Evolutionary conservation across 2,113 vertebrate genomes (phyloP), one percentile per base, ranked within the genome.

Genomic region (Silurus glanis): DNA sequence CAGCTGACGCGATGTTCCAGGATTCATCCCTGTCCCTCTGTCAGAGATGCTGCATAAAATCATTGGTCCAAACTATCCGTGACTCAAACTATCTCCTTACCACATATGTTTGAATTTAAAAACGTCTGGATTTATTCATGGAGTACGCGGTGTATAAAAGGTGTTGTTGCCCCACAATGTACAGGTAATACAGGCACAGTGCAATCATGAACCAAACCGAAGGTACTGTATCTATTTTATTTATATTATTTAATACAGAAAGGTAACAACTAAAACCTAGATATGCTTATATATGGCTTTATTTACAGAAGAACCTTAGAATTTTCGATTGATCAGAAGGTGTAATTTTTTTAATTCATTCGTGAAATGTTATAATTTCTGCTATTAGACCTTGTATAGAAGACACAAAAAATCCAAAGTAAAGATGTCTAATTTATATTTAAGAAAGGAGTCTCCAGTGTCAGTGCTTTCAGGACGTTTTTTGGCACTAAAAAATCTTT

Each of bases 31-130:
- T 53, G 17, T 82, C 64, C 74, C 69, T 55, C 17, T 62, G 67
- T 45, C 62, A 25, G 81, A 87, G 74, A 88, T 25, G 55, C 87
- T 91, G 87, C 82, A 89, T 91, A 90, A 86, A 88, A 80, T 59
- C 87, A 85, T 55, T 45, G 53, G 28, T 55, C 79, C 80, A 51
- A 47, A 12, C 10, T 5, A 75, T 53, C 81, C n/a, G 47, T 66
- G 62, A 64, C 64, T 72, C 53, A 59, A 85, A 56, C 83, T 87
- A 88, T 91, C 89, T n/a, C 10, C 82, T 91, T 87, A 87, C 86
- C 58, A 66, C 69, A 37, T 88, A 8, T 69, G 19, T 86, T 74
- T 74, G 59, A 69, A 49, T 58, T 67, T 49, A 78, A 55, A 67
- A 61, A 76, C 13, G 47, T 16, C n/a, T 71, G 85, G 45, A 37